Evolutionary conservation across 2,113 vertebrate species (phyloP).

Genomic region (Solea solea): DNA sequence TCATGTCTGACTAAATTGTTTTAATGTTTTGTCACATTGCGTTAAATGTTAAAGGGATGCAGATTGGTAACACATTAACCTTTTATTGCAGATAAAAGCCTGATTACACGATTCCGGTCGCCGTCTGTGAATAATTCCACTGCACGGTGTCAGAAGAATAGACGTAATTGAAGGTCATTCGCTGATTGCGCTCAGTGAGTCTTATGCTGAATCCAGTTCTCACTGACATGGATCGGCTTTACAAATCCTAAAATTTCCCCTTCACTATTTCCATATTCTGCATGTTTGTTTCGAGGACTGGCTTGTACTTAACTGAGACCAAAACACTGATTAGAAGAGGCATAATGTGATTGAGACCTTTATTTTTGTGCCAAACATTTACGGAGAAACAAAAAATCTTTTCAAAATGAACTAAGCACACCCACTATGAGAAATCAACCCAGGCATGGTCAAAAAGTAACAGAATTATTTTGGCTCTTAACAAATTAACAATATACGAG

Average conservation of each 20-base stretch:
- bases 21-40: no score
- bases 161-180: background rate
- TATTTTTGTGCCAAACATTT: slow-evolving; percentile 76
- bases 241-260: no score
- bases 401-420: slow-evolving; percentile 65
- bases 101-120: background rate
- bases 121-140: no score
- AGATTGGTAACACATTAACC: background rate
- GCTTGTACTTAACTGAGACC: no score
- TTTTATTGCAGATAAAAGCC: background rate
- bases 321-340: slow-evolving; percentile 42
- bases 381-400: slow-evolving; percentile 70
- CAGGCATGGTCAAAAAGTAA: slow-evolving; percentile 25
- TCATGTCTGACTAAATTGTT: background rate
- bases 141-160: background rate
- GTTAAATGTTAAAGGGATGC: background rate
- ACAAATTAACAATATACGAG: slow-evolving; percentile 43
- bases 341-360: slow-evolving; percentile 69
- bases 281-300: no score
- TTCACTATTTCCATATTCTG: no score
- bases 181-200: background rate
- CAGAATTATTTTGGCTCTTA: slow-evolving; percentile 43
- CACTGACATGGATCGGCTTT: no score
- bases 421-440: slow-evolving; percentile 31
- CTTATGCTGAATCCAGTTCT: no score